Base-by-base conservation (phyloP, 2,888 invertebrate genomes). In the Drosophila kambysellisi region DNA sequence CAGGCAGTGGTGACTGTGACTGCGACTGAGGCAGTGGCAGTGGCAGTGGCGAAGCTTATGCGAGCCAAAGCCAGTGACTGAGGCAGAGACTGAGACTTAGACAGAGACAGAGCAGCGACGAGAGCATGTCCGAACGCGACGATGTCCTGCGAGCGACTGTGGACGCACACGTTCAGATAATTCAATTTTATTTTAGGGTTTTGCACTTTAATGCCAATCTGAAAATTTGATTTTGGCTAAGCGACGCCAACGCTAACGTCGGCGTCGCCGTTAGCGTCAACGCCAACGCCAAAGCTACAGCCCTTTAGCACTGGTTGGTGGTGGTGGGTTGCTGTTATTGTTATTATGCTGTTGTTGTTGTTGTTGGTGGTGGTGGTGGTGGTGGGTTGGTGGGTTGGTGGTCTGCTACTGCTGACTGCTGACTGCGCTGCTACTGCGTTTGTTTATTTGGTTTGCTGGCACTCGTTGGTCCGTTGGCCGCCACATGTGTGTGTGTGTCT, bases 181-280 rank as follows among this genome's bases (percentile, higher is more conserved):
- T 92, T 92, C 91, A 92, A 92, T 92, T 91, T 92, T 89, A 91
- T 92, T 91, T 92, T 88, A 88, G 89, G 88, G 86, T 88, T 91
- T 91, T 91, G 89, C 90, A 91, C 92, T 91, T 92, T 91, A 91
- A 91, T 92, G 92, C 92, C 92, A 91, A 91, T 89, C 92, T 90
- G 76, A 82, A 91, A 88, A 92, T 91, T 91, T 91, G 91, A 92
- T 91, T 91, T 91, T 83, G 89, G 88, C 87, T 85, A 88, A 91
- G 82, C 90, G 86, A 82, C 74, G 83, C 70, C 66, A 58, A 58
- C 71, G 74, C 51, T 37, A 30, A 50, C 66, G 76, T 33, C 41
- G 41, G n/a, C 74, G 64, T 9, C 61, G 50, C 35, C 68, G 74
- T 12, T 39, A 39, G 59, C 80, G 71, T 9, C 33, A 46, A 67